These are phyloP conservation scores for Chrysoperla carnea DNA, from an alignment of 1,140 invertebrate species.

Conservation along the genomic window DNA sequence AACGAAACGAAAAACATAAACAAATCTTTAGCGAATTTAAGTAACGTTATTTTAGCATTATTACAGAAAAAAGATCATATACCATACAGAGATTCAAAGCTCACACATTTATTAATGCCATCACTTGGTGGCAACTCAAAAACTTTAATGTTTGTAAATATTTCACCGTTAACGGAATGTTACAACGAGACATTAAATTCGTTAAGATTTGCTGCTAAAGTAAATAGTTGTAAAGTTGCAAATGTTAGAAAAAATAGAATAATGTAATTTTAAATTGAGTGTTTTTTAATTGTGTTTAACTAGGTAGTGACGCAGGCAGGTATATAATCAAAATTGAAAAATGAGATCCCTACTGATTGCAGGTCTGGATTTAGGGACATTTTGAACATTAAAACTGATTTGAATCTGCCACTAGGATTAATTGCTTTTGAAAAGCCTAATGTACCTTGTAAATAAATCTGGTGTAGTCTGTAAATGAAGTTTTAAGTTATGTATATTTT, in stretches of 20 bases:
- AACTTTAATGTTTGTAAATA: conserved; percentile 79
- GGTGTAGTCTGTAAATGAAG: no score
- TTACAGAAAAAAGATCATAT: conserved; percentile 63
- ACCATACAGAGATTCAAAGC: conserved; percentile 80
- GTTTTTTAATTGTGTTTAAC: no score
- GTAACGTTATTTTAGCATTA: conserved; percentile 75
- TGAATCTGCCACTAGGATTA: no score
- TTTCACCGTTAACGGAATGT: conserved; percentile 68
- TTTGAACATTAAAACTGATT: no score
- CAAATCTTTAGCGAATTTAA: conserved; percentile 67
- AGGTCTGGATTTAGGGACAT: no score
- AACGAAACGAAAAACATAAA: conserved; percentile 84
- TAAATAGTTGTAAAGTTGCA: conserved; percentile 47
- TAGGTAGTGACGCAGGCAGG: no score
- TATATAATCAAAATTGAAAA: no score
- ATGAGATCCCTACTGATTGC: no score
- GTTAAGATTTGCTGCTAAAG: conserved; percentile 55
- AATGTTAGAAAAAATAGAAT: conserved; percentile 33
- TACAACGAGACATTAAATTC: conserved; percentile 75
- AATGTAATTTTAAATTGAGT: no score
- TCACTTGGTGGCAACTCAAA: conserved; percentile 83
- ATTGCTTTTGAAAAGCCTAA: no score
- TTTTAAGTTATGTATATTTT: no score
- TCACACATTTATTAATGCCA: conserved; percentile 78
- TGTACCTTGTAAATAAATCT: no score